Base-by-base conservation (phyloP, 2,113 vertebrate genomes). In the Alectura lathami region DNA sequence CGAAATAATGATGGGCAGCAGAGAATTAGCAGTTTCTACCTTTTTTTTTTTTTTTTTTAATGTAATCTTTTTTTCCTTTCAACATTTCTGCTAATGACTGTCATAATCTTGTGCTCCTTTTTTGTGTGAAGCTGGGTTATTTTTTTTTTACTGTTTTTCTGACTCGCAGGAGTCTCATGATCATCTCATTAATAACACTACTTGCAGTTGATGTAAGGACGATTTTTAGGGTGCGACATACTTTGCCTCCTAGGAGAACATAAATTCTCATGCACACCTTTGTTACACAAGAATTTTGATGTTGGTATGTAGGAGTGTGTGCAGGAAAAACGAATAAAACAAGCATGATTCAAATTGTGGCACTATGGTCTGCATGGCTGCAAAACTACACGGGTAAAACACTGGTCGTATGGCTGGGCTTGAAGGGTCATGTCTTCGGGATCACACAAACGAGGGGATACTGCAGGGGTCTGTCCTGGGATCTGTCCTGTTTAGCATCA, bases 1-100 rank as follows among this genome's bases (percentile, higher is more conserved):
- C 89, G 87, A 88, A 85, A 89, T 92, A 92, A 94, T 88, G 87
- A 94, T 24, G 34, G 45, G 64, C 32, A 94, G 42, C 47, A 89
- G 59, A 85, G 63, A 92, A 94, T 96, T 74, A 93, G 60, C 56
- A 94, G 89, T 87, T 54, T 53, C 24, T 63, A 45, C 11, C 36
- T 93, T 75, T 80, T 85, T 89, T 63, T 48, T 51, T 27, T 36
- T n/a, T n/a, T n/a, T n/a, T 85, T 89, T 60, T 51, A 43, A 78
- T 79, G 40, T 67, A 16, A 56, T 86, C 42, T 63, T 80, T 34
- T 80, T 89, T 89, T 83, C 69, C 81, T 91, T 91, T 79, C 43
- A 95, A 12, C 0, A 0, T 83, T 67, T 87, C 54, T 85, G 26
- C 50, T 96, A 94, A 92, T 94, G 59, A 85, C 63, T 79, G 34